A percentile compares a stretch with the other conserved stretches of the same genome.
Evolutionary conservation across 2,888 invertebrate genomes (phyloP).

Genomic region (Ecliptopera silaceata): DNA sequence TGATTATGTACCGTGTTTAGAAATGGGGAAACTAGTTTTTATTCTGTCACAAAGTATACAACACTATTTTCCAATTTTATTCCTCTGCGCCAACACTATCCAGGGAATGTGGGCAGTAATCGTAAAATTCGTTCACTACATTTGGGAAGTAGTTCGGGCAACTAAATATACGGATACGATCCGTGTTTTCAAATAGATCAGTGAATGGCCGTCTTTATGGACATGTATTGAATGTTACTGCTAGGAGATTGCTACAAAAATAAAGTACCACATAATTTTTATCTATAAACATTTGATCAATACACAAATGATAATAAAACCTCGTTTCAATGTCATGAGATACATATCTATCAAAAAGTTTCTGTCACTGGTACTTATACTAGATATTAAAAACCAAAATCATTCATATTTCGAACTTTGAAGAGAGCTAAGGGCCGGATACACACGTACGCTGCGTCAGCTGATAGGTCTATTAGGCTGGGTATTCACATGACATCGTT

Average conservation of each 20-base stretch:
- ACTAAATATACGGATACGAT: constrained; percentile 43
- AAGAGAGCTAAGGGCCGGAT: constrained; percentile 22
- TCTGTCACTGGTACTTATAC: neutral
- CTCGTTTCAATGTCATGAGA: neutral
- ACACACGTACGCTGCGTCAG: constrained; percentile 40
- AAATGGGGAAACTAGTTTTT: constrained; percentile 10
- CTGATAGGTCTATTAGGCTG: constrained; percentile 33
- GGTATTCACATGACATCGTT: constrained; percentile 57
- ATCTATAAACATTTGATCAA: neutral
- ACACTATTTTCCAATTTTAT: constrained; percentile 60
- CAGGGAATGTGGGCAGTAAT: constrained; percentile 56
- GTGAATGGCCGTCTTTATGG: constrained; percentile 41
- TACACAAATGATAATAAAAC: neutral
- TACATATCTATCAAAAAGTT: neutral
- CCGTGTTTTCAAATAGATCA: constrained; percentile 41
- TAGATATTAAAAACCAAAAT: constrained; percentile 2
- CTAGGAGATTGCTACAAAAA: constrained; percentile 21
- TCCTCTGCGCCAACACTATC: constrained; percentile 60
- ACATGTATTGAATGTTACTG: constrained; percentile 39
- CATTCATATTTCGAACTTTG: constrained; percentile 11
- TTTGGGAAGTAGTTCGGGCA: constrained; percentile 59
- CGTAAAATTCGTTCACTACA: constrained; percentile 63
- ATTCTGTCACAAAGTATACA: constrained; percentile 36
- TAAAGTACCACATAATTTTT: neutral
- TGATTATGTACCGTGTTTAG: no score